Evolutionary conservation across 1,140 invertebrate genomes (phyloP), one percentile per base, ranked within the genome.

Genomic region (Drosophila trapezifrons): DNA sequence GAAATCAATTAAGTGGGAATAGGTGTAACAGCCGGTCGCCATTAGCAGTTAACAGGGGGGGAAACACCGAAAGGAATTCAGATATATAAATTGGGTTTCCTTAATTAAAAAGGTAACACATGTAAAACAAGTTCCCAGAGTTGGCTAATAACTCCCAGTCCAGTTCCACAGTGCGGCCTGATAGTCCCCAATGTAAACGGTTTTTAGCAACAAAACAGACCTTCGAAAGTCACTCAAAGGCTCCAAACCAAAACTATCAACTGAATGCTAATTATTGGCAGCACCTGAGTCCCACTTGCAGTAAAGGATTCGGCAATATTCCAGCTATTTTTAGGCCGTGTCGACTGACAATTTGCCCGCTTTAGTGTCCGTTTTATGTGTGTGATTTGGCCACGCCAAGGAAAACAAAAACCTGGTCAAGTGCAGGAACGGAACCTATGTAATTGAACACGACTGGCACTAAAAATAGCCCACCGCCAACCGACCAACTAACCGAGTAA

Each of bases 261-360:
- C 79, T 83, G 70, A 89, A 89, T 89, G 74, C 78, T 89, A 89
- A 89, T 89, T 80, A 89, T 78, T 84, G 84, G 49, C 77, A 78
- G 63, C 45, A 66, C 57, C 75, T 49, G 51, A 62, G 18, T 35
- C 22, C 22, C 46, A 45, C 37, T 20, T 20, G 17, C 43, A 35
- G 29, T 57, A 25, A 51, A 55, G 80, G 75, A 43, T 67, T 45
- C 22, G 35, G 43, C 38, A 62, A 69, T 35, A 49, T 40, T 40
- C 29, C 27, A 18, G 67, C 71, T 79, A 87, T 86, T 87, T 86
- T 87, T 87, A 64, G 84, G 63, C 63, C 74, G 67, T 87, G 59
- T 67, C 76, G 54, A 52, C 79, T 83, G 83, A 82, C 75, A 86
- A 78, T 86, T 86, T 79, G 42, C 79, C 71, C 5, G 29, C 20